Conservation (phyloP, 2,797 vertebrate species). For the Perdix hodgsoniae region DNA sequence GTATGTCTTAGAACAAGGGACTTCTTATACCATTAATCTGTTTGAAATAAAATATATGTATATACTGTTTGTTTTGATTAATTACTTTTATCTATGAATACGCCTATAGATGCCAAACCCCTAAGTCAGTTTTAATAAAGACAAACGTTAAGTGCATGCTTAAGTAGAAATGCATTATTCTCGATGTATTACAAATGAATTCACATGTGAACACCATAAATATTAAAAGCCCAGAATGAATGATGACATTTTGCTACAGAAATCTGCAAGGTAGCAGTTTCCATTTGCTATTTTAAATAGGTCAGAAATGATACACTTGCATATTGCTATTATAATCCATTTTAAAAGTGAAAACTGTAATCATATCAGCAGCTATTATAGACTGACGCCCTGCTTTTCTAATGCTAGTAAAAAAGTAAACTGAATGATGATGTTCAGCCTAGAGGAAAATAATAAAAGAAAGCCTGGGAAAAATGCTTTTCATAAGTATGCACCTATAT, state of each 20-base stretch:
- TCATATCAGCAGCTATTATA: constrained; percentile 11
- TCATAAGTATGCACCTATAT: neutral
- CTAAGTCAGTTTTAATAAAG: neutral
- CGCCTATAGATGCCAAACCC: neutral
- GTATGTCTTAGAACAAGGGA: neutral
- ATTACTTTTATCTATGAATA: neutral
- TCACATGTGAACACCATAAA: neutral
- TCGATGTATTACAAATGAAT: neutral
- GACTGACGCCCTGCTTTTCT: neutral
- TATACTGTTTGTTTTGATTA: neutral
- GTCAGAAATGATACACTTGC: constrained; percentile 3
- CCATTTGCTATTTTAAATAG: constrained; percentile 1
- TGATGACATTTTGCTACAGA: neutral
- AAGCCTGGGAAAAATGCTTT: neutral
- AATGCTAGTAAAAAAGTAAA: constrained; percentile 8
- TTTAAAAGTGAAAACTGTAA: constrained; percentile 41
- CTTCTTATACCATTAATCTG: neutral
- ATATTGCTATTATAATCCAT: neutral
- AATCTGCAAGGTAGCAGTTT: constrained; percentile 13
- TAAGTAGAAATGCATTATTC: neutral
- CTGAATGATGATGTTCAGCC: neutral
- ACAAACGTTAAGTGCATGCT: neutral
- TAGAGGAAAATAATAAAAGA: neutral
- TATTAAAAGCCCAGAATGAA: neutral
- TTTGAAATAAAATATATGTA: neutral